phyloP scores from a whole-genome alignment of 2,888 invertebrate species.

The Cinara cedri region DNA sequence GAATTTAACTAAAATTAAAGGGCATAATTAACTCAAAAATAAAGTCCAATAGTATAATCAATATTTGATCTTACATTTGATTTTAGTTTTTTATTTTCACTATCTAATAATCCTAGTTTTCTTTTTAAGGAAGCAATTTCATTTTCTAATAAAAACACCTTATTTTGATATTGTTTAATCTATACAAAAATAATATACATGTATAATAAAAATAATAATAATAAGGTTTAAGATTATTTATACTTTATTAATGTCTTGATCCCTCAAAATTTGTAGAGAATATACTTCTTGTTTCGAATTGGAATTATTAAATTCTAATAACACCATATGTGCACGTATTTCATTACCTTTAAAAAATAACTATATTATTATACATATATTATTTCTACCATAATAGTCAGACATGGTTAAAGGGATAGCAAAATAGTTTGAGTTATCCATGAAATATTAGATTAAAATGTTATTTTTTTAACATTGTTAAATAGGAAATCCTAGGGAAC shows the following conservation, averaged over 20 bases:
- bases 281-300: conserved; percentile 73
- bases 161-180: conserved; percentile 55
- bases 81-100: conserved; percentile 59
- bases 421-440: too few species aligned
- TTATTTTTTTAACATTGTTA: too few species aligned
- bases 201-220: not conserved
- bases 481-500: too few species aligned
- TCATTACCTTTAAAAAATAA: conserved; percentile 64
- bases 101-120: conserved; percentile 59
- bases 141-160: conserved; percentile 53
- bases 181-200: conserved; percentile 8
- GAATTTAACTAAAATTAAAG: conserved; percentile 58
- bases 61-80: conserved; percentile 58
- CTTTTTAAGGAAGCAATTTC: conserved; percentile 59
- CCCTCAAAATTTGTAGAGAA: conserved; percentile 70
- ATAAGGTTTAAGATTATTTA: conserved; percentile 59
- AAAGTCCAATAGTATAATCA: too few species aligned
- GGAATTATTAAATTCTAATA: conserved; percentile 75
- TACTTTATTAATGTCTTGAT: conserved; percentile 73
- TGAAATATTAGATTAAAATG: too few species aligned
- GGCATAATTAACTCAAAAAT: not conserved
- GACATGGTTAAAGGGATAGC: too few species aligned
- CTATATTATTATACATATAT: too few species aligned
- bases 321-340: conserved; percentile 65
- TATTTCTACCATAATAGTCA: not conserved